phyloP scores from a whole-genome alignment of 2,797 vertebrate genomes.

The Acanthis flammea region DNA sequence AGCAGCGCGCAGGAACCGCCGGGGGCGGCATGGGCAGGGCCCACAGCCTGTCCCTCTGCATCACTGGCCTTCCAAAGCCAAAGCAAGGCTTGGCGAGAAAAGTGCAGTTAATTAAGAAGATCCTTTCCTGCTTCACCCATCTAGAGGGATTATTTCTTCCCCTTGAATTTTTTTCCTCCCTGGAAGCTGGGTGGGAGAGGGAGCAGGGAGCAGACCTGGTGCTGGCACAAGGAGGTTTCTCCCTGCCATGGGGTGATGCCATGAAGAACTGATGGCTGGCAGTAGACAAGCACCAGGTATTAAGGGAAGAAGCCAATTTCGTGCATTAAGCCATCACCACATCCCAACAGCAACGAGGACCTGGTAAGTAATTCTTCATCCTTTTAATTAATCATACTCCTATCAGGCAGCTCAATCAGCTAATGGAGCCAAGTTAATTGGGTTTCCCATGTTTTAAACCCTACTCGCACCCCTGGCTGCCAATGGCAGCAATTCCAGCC shows the following conservation, averaged over 20 bases:
- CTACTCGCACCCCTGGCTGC: not conserved
- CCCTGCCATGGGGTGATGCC: rapidly evolving
- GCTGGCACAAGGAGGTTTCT: not conserved
- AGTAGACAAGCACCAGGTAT: not conserved
- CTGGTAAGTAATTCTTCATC: not conserved
- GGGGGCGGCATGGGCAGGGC: rapidly evolving
- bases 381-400: slow-evolving; percentile 41
- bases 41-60: not conserved
- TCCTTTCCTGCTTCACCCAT: not conserved
- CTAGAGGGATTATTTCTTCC: not conserved
- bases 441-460: not conserved
- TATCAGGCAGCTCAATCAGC: slow-evolving; percentile 18
- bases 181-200: not conserved
- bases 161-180: not conserved
- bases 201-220: rapidly evolving
- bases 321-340: not conserved
- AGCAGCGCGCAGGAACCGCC: not conserved
- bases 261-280: rapidly evolving
- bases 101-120: not conserved
- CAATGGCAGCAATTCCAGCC: not conserved
- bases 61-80: not conserved
- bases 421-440: not conserved
- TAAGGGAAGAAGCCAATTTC: not conserved
- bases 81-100: rapidly evolving
- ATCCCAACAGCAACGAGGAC: rapidly evolving